These are phyloP conservation scores for Otolemur garnettii DNA, from an alignment of 2,113 vertebrate genomes.

Conservation along the genomic window DNA sequence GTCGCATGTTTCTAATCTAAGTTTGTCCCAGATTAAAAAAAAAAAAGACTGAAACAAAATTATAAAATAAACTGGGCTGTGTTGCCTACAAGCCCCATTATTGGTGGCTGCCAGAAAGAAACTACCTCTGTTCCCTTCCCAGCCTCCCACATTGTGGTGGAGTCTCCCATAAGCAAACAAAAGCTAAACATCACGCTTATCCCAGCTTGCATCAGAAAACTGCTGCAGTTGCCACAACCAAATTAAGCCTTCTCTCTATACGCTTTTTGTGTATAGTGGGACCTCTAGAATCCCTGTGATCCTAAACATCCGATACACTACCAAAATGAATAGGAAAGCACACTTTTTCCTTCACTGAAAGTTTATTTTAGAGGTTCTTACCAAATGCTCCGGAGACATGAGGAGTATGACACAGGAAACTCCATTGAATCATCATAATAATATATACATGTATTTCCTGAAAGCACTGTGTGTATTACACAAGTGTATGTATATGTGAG, in stretches of 20 bases:
- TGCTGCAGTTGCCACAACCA: neutral
- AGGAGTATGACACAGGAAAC: neutral
- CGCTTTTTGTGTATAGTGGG: neutral
- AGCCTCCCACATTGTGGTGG: neutral
- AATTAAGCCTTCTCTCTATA: neutral
- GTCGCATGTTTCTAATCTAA: constrained; percentile 69
- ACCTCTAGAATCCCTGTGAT: neutral
- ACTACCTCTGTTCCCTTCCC: neutral
- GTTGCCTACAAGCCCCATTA: neutral
- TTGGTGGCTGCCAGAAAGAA: neutral
- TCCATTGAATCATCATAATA: constrained; percentile 4
- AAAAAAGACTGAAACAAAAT: constrained; percentile 71
- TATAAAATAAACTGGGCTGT: constrained; percentile 43
- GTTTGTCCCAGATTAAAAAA: constrained; percentile 69
- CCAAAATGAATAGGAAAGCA: neutral
- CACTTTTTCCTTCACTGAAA: neutral
- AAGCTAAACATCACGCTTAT: neutral
- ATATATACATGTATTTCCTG: neutral
- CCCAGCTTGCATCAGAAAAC: neutral
- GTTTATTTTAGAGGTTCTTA: constrained; percentile 9
- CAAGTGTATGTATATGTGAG: neutral
- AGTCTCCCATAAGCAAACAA: neutral
- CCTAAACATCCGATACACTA: neutral
- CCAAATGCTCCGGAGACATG: constrained; percentile 18
- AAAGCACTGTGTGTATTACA: neutral